Conservation (phyloP, 2,797 vertebrate genomes). For the Hippoglossus hippoglossus region DNA sequence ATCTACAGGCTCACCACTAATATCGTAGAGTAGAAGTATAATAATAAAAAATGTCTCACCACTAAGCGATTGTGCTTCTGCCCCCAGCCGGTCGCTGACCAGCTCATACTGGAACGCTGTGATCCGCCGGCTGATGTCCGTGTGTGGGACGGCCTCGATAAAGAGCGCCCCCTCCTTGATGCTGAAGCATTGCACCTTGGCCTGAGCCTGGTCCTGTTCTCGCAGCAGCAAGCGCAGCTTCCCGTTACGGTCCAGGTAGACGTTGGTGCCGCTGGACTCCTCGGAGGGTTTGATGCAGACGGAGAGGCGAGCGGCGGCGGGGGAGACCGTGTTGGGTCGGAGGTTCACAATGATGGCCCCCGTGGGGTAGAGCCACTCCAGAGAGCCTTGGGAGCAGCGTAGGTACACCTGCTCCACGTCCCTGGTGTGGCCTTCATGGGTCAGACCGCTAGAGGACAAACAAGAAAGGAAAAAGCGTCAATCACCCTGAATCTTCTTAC, state of each 20-base stretch:
- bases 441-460: conserved; percentile 88
- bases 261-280: conserved; percentile 93
- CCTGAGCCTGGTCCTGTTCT: conserved; percentile 84
- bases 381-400: conserved; percentile 92
- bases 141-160: conserved; percentile 92
- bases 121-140: conserved; percentile 94
- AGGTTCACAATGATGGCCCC: conserved; percentile 98
- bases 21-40: background rate
- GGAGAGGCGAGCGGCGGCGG: conserved; percentile 86
- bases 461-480: conserved; percentile 9
- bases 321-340: conserved; percentile 89
- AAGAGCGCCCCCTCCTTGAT: conserved; percentile 93
- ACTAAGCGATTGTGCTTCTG: conserved; percentile 81
- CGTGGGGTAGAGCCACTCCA: conserved; percentile 98
- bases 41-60: conserved; percentile 82
- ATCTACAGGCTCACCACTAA: background rate
- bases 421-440: conserved; percentile 92
- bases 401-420: conserved; percentile 99
- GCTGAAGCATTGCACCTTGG: conserved; percentile 90
- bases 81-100: conserved; percentile 83
- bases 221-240: conserved; percentile 91
- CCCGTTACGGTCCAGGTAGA: conserved; percentile 97
- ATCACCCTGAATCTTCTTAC: background rate
- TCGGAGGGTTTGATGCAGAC: conserved; percentile 94
- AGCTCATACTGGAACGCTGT: conserved; percentile 96